Base-by-base conservation (phyloP, 2,888 invertebrate genomes). In the Adela reaumurella region DNA sequence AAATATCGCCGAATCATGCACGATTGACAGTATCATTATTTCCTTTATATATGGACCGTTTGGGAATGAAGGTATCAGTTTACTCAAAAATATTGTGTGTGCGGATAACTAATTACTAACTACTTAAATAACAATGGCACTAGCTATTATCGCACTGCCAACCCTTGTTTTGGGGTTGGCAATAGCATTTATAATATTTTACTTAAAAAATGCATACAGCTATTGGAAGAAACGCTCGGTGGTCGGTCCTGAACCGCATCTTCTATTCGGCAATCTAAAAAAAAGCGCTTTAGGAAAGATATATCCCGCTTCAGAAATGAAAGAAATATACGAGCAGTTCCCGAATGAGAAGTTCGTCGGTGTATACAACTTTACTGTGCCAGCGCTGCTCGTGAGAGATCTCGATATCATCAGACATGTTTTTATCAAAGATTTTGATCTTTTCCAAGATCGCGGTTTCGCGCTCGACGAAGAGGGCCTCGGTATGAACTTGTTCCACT, bases 301-400 rank as follows among this genome's bases (percentile, higher is more conserved):
- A 54, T 57, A 58, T 45, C 11, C 54, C 0, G 58, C 57, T 1
- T 24, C 53, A 1, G 51, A 64, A 1, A 52, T 61, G 5, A 54
- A 59, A 45, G 60, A 64, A 29, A 51, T 65, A 1, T 70, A 70
- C 47, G 43, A 61, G 0, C 49, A 53, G 2, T 70, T 54, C 47
- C 62, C 64, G 0, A 55, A 65, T 3, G 69, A 68, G 52, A 68
- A 67, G 56, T 56, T 67, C 1, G 61, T 71, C 1, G 71, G 71
- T 1, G 8, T 68, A 0, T 70, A 61, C 24, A 62, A 64, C 50
- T 61, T 66, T 58, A 63, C 62, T 0, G 59, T 59, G 3, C 70
- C 68, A 0, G 54, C 56, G 42, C 43, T 71, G 14, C 43, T 70
- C 2, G 50, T 72, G 14, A 56, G 64, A 16, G 70, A 72, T 51